Conservation (phyloP, 2,888 invertebrate species). For the Gandaritis pyraliata region DNA sequence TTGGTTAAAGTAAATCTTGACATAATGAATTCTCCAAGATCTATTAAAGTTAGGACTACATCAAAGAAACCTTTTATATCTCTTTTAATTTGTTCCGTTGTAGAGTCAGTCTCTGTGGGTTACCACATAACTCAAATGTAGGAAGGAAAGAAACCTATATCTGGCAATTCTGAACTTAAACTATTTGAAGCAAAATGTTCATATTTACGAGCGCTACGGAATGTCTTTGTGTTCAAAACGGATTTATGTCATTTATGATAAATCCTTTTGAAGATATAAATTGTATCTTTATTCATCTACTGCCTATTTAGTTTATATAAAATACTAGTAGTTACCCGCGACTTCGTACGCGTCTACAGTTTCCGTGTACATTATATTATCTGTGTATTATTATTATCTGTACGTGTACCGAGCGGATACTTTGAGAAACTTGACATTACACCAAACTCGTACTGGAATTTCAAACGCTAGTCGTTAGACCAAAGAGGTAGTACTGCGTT, state of each 20-base stretch:
- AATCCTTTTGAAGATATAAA: constrained; percentile 21
- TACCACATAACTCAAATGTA: constrained; percentile 20
- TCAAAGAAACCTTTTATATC: neutral
- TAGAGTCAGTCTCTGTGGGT: constrained; percentile 21
- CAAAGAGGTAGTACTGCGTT: no score
- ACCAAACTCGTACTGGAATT: no score
- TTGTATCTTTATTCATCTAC: no score
- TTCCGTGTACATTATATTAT: no score
- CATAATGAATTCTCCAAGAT: neutral
- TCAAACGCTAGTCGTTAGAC: no score
- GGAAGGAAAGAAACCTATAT: constrained; percentile 3
- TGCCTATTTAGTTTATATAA: no score
- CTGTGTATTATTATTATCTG: no score
- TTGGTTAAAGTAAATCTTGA: neutral
- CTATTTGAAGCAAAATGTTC: constrained; percentile 36
- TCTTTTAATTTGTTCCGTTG: neutral
- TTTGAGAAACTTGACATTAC: no score
- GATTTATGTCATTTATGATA: neutral
- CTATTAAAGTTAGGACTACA: neutral
- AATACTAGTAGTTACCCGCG: no score
- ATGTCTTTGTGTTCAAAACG: constrained; percentile 30
- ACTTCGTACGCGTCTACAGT: no score
- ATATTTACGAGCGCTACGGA: constrained; percentile 33
- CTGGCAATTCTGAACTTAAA: constrained; percentile 25
- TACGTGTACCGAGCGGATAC: no score